Evolutionary conservation across 35 echinoderm and acorn worm species (phyloP).

Genomic region (Strongylocentrotus purpuratus): DNA sequence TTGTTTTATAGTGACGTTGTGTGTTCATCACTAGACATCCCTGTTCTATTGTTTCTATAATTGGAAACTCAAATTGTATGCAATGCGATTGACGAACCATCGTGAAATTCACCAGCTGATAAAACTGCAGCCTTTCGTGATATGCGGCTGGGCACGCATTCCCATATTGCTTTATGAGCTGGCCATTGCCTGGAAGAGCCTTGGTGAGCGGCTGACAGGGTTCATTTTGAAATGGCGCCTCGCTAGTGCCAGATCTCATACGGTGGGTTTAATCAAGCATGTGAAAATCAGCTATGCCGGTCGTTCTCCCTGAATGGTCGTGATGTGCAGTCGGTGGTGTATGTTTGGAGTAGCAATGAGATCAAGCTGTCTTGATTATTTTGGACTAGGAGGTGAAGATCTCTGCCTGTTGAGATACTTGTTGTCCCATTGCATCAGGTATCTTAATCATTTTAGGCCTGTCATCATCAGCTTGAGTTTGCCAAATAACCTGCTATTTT

Average conservation of each 20-base stretch:
- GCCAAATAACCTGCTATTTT: too few species aligned
- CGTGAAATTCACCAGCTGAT: background rate
- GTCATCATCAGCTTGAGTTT: too few species aligned
- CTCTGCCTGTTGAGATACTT: background rate
- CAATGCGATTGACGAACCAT: background rate
- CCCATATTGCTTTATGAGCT: background rate
- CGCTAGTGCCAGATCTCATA: background rate
- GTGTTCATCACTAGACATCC: background rate
- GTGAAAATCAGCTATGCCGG: background rate
- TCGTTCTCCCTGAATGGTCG: background rate
- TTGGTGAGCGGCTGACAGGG: background rate
- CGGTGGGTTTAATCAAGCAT: background rate
- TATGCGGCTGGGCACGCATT: background rate
- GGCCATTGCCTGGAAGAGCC: background rate
- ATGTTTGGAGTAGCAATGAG: background rate
- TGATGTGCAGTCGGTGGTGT: background rate
- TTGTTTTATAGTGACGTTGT: background rate
- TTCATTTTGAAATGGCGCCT: background rate
- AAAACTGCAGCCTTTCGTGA: background rate
- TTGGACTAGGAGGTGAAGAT: background rate
- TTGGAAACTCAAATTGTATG: conserved; percentile 3
- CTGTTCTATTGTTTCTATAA: background rate
- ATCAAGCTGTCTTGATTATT: background rate
- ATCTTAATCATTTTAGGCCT: background rate
- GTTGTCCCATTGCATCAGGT: background rate